Base-by-base conservation (phyloP, 2,797 vertebrate genomes). In the Arctocebus calabarensis region DNA sequence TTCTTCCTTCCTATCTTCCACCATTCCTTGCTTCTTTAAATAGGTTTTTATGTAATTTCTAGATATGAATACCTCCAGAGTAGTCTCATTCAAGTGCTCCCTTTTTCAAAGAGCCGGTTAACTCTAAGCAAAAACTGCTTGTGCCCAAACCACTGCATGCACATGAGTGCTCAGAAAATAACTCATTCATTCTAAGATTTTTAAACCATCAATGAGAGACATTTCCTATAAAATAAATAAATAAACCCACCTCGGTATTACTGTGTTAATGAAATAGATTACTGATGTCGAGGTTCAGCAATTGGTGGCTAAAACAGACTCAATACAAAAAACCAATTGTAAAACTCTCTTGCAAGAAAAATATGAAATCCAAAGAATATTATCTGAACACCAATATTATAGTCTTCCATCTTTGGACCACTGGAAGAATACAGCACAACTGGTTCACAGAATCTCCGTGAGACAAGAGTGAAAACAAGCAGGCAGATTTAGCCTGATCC, bases 161-260 rank as follows among this genome's bases (percentile, higher is more conserved):
- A 77, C 57, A 7, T 96, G 55, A 45, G 10, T 79, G 17, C 37
- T 70, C 52, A 82, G 20, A 61, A 82, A 23, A 91, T 43, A 94
- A 88, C 9, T 40, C 22, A 57, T 88, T 66, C 84, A 74, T 84
- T 68, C 14, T 89, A 86, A 37, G 59, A 73, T 52, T 57, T 89
- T 68, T 45, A 91, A 88, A 57, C 11, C 40, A 9, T 48, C 16
- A 73, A 2, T 59, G 5, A 90, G 29, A 73, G 94, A 29, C 23
- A 73, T 95, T 91, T 87, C 48, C 48, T 91, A 25, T 34, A 71
- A 71, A 73, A 70, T 19, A n/a, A n/a, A n/a, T 62, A 74, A 75
- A 32, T 19, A 40, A 84, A 29, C 5, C 23, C 12, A 59, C 17
- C 43, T 83, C 10, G 22, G 8, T 52, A 48, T 78, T 73, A n/a